Percentiles rank a stretch among this genome's conserved stretches.
Evolutionary conservation across 2,888 invertebrate species (phyloP).

Genomic region (Cyclophora albipunctata): DNA sequence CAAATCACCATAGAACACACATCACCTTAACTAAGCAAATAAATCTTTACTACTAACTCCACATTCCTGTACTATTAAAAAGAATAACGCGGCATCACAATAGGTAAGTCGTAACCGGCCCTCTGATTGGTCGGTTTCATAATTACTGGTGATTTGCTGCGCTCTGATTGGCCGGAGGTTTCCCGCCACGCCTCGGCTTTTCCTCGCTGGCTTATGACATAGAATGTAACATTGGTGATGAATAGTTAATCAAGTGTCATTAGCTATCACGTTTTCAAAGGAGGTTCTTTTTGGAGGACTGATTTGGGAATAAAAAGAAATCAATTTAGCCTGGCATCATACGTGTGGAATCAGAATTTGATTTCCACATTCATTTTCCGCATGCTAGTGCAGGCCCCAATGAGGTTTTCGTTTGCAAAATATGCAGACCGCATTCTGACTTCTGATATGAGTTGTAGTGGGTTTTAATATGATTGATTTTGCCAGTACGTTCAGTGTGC

Average conservation of each 20-base stretch:
- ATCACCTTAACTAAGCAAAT: no score
- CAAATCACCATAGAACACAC: no score
- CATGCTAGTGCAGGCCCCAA: no score
- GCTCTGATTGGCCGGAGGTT: conserved; percentile 41
- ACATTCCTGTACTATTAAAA: conserved; percentile 25
- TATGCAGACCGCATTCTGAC: no score
- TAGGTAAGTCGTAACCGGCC: conserved; percentile 23
- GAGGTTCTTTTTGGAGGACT: conserved; percentile 20
- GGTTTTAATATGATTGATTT: no score
- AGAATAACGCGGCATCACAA: conserved; percentile 25
- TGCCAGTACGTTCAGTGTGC: no score
- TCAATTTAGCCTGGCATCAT: no score
- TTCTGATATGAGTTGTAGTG: no score
- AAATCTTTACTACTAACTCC: conserved; percentile 10
- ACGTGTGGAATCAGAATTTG: no score
- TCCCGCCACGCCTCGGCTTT: conserved; percentile 49
- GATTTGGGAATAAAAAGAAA: conserved; percentile 1
- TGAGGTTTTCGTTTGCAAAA: no score
- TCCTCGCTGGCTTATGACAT: conserved; percentile 45
- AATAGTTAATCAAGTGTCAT: conserved; percentile 63
- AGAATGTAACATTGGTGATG: conserved; percentile 45
- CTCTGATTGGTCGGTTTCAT: conserved; percentile 42
- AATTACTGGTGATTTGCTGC: conserved; percentile 33
- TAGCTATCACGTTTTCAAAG: conserved; percentile 26
- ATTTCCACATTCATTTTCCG: no score